A percentile compares a stretch with the other conserved stretches of the same genome.
Evolutionary conservation across 2,888 invertebrate species (phyloP).

Genomic region (Tyria jacobaeae): DNA sequence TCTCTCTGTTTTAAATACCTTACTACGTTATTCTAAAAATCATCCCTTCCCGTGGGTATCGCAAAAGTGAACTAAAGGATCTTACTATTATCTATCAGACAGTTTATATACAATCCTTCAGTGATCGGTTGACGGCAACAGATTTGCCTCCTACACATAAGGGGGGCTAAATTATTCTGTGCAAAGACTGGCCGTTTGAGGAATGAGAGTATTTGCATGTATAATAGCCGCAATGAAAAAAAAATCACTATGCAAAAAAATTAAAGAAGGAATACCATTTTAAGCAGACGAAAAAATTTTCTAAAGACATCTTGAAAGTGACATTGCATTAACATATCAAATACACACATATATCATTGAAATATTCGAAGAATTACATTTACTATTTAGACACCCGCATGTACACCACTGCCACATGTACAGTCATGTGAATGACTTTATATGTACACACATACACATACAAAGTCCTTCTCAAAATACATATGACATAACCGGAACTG

Average conservation of each 20-base stretch:
- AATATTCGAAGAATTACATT: slow-evolving; percentile 18
- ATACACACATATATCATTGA: slow-evolving; percentile 20
- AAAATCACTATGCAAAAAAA: not conserved
- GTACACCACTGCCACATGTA: not conserved
- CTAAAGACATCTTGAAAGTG: slow-evolving; percentile 8
- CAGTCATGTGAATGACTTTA: not conserved
- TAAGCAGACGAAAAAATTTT: slow-evolving; percentile 2
- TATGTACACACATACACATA: not conserved
- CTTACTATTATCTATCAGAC: too few relatives aligned
- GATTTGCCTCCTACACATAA: too few relatives aligned
- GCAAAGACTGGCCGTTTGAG: too few relatives aligned
- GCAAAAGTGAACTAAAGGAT: too few relatives aligned
- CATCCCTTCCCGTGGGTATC: too few relatives aligned
- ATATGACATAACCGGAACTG: slow-evolving; percentile 48
- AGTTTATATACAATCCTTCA: too few relatives aligned
- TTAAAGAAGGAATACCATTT: not conserved
- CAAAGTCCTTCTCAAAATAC: slow-evolving; percentile 20
- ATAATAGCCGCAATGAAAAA: too few relatives aligned
- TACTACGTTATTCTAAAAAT: too few relatives aligned
- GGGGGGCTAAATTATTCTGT: too few relatives aligned
- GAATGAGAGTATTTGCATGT: too few relatives aligned
- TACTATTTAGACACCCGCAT: slow-evolving; percentile 8
- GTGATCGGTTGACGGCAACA: too few relatives aligned
- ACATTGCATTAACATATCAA: slow-evolving; percentile 1
- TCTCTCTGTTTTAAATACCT: too few relatives aligned